Percentiles rank a stretch among this genome's conserved stretches.
Conservation (phyloP, 1,140 invertebrate species). For the Temnothorax longispinosus region DNA sequence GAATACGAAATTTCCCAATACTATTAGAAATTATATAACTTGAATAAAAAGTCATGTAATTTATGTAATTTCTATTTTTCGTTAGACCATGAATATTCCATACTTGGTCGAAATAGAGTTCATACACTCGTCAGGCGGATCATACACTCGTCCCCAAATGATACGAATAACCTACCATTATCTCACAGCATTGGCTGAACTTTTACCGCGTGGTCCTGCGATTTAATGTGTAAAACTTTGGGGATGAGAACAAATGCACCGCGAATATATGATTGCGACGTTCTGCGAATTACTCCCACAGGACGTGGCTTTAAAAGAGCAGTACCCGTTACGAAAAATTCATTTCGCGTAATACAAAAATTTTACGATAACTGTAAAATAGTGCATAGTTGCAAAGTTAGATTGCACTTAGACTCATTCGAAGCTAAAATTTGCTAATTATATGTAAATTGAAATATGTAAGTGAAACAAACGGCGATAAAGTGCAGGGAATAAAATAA, state of each 20-base stretch:
- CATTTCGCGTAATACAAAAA: neutral
- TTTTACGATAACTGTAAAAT: slow-evolving; percentile 7
- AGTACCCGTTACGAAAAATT: neutral
- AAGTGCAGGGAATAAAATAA: neutral
- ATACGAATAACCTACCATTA: slow-evolving; percentile 42
- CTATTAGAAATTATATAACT: neutral
- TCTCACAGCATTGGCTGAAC: slow-evolving; percentile 34
- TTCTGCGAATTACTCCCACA: slow-evolving; percentile 43
- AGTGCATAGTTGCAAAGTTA: neutral
- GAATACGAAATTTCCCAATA: neutral
- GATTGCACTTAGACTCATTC: slow-evolving; percentile 1
- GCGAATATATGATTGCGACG: slow-evolving; percentile 51
- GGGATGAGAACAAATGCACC: slow-evolving; percentile 58
- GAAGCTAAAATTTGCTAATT: neutral
- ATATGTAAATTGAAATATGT: neutral
- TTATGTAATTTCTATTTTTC: neutral
- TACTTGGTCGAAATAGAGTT: neutral
- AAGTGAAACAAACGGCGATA: neutral
- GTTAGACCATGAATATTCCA: neutral
- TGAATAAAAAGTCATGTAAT: neutral
- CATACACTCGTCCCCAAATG: neutral
- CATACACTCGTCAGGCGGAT: neutral
- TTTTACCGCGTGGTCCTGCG: slow-evolving; percentile 34
- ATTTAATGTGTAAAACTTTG: slow-evolving; percentile 61
- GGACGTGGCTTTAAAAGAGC: slow-evolving; percentile 27